Conservation (phyloP, 2,888 invertebrate genomes). For the Drosophila fungiperda region DNA sequence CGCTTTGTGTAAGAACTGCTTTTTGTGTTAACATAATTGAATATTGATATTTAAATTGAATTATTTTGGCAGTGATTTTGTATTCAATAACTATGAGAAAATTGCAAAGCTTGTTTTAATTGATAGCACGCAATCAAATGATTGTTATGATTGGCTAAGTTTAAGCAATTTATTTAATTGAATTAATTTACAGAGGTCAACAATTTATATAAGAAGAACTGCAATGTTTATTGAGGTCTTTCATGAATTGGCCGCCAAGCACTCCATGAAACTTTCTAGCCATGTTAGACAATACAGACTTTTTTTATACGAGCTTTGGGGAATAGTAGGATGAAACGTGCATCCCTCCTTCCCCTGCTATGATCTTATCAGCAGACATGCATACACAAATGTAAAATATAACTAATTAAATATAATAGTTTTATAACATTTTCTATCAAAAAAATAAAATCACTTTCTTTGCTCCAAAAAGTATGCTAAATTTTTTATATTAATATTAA, state of each 20-base stretch:
- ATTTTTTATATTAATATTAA: not conserved
- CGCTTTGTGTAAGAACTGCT: not conserved
- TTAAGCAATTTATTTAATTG: not conserved
- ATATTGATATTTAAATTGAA: constrained; percentile 47
- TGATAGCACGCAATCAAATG: not conserved
- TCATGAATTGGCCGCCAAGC: not conserved
- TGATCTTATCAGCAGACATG: not conserved
- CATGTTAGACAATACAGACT: not conserved
- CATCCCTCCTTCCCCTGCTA: not conserved
- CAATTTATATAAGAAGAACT: not conserved
- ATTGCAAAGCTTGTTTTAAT: no score
- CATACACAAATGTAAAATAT: not conserved
- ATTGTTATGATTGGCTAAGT: no score
- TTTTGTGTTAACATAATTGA: constrained; percentile 30
- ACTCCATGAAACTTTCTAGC: not conserved
- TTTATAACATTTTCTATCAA: not conserved
- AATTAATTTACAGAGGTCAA: not conserved
- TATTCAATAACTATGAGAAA: not conserved
- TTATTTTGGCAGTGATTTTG: constrained; percentile 4
- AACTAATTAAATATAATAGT: not conserved
- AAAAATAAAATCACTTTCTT: not conserved
- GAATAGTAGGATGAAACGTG: not conserved
- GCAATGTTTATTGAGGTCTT: not conserved
- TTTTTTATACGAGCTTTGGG: not conserved
- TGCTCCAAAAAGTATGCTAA: constrained; percentile 17